Evolutionary conservation across 2,797 vertebrate species (phyloP).

Genomic region (Clarias laeviceps): DNA sequence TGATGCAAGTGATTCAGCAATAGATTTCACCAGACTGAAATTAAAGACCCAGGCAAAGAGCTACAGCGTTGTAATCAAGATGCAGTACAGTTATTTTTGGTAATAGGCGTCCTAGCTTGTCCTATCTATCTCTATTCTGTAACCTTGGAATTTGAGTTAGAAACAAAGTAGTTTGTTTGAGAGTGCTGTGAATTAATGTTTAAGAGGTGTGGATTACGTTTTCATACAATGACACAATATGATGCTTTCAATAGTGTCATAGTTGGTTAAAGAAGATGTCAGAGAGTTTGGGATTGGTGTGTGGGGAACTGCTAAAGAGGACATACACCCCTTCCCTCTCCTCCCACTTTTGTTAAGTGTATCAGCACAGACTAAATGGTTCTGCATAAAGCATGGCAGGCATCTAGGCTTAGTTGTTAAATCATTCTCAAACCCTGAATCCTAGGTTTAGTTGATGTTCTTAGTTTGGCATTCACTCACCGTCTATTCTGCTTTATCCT

Average conservation of each 20-base stretch:
- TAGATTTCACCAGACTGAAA: not conserved
- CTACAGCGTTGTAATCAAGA: not conserved
- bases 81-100: not conserved
- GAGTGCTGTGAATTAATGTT: not conserved
- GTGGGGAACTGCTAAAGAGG: constrained; percentile 11
- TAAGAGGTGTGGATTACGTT: not conserved
- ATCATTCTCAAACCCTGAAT: not conserved
- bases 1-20: constrained; percentile 14
- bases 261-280: constrained; percentile 17
- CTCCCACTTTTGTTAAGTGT: constrained; percentile 40
- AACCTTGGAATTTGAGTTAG: not conserved
- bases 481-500: no score
- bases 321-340: constrained; percentile 8
- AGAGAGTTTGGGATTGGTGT: not conserved
- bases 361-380: constrained; percentile 24
- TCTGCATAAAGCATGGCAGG: not conserved
- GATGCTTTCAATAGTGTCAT: not conserved
- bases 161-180: not conserved
- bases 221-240: no score
- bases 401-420: not conserved
- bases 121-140: not conserved
- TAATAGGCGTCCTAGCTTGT: not conserved
- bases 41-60: not conserved
- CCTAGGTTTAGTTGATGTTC: not conserved
- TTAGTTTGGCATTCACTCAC: not conserved